phyloP scores from a whole-genome alignment of 1,140 invertebrate species.

The Caenorhabditis tropicalis region DNA sequence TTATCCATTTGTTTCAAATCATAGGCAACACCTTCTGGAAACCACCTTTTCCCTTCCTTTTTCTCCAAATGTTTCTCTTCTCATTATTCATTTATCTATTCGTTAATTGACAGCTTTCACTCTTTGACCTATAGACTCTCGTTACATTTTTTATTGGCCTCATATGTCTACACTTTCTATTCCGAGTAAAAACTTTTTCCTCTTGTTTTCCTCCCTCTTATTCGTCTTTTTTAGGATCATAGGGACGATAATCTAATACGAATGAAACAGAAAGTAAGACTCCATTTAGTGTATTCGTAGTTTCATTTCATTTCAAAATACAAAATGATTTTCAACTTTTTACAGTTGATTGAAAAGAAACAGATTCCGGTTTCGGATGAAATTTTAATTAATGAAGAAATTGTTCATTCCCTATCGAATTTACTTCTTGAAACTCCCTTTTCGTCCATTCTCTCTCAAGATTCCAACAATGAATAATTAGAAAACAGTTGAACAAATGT shows the following conservation, averaged over 20 bases:
- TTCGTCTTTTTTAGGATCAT: background rate
- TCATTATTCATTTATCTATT: background rate
- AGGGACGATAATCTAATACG: background rate
- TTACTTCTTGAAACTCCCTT: too few relatives aligned
- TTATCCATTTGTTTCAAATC: too few relatives aligned
- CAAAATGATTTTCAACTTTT: background rate
- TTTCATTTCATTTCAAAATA: background rate
- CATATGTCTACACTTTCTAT: constrained; percentile 34
- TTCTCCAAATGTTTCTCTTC: background rate
- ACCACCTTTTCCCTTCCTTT: background rate
- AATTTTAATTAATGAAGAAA: too few relatives aligned
- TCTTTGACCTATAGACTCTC: constrained; percentile 5
- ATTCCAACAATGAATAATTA: background rate
- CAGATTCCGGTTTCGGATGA: too few relatives aligned
- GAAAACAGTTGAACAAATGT: background rate
- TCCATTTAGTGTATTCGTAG: background rate
- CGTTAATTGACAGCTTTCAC: constrained; percentile 24
- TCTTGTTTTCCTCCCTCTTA: background rate
- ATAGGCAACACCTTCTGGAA: too few relatives aligned
- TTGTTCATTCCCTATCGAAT: too few relatives aligned
- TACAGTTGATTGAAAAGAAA: too few relatives aligned
- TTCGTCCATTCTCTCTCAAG: too few relatives aligned
- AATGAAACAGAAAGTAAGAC: background rate
- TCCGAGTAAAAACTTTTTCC: background rate
- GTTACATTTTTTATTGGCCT: constrained; percentile 10